Base-by-base conservation (phyloP, 2,113 vertebrate species). In the Glaucidium brasilianum region DNA sequence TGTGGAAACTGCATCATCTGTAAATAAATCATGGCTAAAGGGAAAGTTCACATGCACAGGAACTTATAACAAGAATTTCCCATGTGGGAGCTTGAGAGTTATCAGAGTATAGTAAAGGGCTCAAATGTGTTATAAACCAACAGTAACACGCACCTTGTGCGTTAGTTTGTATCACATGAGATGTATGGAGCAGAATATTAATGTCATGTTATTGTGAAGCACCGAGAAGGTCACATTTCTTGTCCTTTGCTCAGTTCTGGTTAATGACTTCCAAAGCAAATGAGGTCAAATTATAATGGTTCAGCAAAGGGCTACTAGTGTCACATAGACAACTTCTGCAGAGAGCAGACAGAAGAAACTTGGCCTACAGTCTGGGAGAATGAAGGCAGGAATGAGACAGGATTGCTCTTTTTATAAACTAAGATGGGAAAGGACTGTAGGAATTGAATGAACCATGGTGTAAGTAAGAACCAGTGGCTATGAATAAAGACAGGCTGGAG, bases 341-440 rank as follows among this genome's bases (percentile, higher is more conserved):
- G 32, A 39, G 32, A 78, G 10, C 5, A 73, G 35, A 45, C 2
- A 39, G 50, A 81, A 60, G 9, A 66, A 74, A 35, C 5, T 26
- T 69, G 29, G 19, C 4, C 35, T 53, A 6, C 6, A 13, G 15
- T 12, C 19, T 59, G 53, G 18, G 25, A 77, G n/a, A 59, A 80
- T 13, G 21, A 88, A 85, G 22, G 5, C 37, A 68, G 25, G 53
- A 53, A 64, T 22, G 53, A 20, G 47, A 32, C 6, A 63, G 26
- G 12, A 15, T 10, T 37, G 5, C 10, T 45, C 14, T 59, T 58
- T 9, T 7, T 34, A 10, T 10, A 73, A 77, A 15, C 10, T 8
- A 15, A 35, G 29, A 13, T 17, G 20, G 4, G 17, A 18, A 45
- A 30, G 2, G 18, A 55, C 37, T 59, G 6, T 19, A 4, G 0